Percentiles rank a stretch among this genome's conserved stretches.
phyloP scores from a whole-genome alignment of 2,797 vertebrate genomes.

The Tokudaia muenninki region DNA sequence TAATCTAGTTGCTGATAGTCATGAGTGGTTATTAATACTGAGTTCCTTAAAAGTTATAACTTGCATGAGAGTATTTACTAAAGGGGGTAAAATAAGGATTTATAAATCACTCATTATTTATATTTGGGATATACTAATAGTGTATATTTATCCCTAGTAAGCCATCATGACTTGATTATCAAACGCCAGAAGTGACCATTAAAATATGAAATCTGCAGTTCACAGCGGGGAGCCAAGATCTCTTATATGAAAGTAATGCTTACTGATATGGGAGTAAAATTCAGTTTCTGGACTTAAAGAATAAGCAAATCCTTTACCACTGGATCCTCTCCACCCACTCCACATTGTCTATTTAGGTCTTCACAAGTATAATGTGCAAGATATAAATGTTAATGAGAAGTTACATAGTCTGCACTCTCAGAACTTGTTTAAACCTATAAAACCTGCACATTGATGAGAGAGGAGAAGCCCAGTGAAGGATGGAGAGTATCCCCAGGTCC shows the following conservation, averaged over 20 bases:
- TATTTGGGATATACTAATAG: constrained; percentile 44
- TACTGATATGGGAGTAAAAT: constrained; percentile 41
- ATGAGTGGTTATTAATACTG: neutral
- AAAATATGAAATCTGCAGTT: constrained; percentile 4
- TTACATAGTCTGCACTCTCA: neutral
- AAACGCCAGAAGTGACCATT: constrained; percentile 49
- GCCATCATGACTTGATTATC: constrained; percentile 21
- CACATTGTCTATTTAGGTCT: neutral
- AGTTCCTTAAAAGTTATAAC: constrained; percentile 35
- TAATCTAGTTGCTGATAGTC: neutral
- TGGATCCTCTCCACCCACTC: neutral
- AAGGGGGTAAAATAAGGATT: constrained; percentile 46
- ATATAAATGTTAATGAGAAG: neutral
- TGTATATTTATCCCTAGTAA: neutral
- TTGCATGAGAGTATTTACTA: constrained; percentile 56
- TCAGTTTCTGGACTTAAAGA: constrained; percentile 52
- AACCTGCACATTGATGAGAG: neutral
- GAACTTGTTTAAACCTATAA: neutral
- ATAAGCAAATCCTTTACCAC: constrained; percentile 4
- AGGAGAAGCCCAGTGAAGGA: neutral
- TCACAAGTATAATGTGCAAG: neutral
- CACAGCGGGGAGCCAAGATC: neutral
- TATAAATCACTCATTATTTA: constrained; percentile 13
- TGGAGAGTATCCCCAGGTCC: neutral
- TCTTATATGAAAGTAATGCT: constrained; percentile 39